A percentile compares a stretch with the other conserved stretches of the same genome.
Conservation (phyloP, 1,140 invertebrate genomes). For the Drosophila nannoptera region DNA sequence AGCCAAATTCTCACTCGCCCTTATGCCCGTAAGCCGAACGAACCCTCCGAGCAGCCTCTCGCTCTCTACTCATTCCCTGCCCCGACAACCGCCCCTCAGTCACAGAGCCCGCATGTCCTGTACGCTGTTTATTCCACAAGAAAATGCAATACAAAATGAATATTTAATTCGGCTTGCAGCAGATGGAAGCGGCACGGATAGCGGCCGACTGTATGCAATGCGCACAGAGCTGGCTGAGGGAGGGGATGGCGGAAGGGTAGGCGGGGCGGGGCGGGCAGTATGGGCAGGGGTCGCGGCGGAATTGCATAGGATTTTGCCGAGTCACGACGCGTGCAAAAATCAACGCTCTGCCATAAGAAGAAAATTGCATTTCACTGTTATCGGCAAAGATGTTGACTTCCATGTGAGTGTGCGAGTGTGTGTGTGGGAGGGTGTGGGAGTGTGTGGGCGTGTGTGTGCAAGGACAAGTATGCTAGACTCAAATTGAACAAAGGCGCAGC, state of each 20-base stretch:
- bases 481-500: not conserved
- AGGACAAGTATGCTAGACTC: not conserved
- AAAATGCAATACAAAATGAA: slow-evolving; percentile 75
- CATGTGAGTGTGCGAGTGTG: slow-evolving; percentile 4
- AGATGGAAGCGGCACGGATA: not conserved
- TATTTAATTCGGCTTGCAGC: slow-evolving; percentile 60
- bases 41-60: not conserved
- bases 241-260: not conserved
- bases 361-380: slow-evolving; percentile 72
- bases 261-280: not conserved
- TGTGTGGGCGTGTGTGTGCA: not conserved
- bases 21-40: not conserved
- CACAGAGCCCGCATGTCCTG: slow-evolving; percentile 15
- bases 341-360: slow-evolving; percentile 65
- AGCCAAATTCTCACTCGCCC: slow-evolving; percentile 35
- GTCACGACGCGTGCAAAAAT: slow-evolving; percentile 56
- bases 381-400: slow-evolving; percentile 30
- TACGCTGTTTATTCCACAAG: slow-evolving; percentile 32
- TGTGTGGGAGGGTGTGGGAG: slow-evolving; percentile 16
- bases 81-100: too few species aligned
- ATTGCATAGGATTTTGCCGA: slow-evolving; percentile 26
- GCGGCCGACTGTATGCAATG: not conserved
- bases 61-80: not conserved
- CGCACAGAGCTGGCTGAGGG: not conserved
- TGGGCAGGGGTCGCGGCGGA: slow-evolving; percentile 6